phyloP scores from a whole-genome alignment of 64 coral and sea anemone genomes.

The Platygyra sinensis region DNA sequence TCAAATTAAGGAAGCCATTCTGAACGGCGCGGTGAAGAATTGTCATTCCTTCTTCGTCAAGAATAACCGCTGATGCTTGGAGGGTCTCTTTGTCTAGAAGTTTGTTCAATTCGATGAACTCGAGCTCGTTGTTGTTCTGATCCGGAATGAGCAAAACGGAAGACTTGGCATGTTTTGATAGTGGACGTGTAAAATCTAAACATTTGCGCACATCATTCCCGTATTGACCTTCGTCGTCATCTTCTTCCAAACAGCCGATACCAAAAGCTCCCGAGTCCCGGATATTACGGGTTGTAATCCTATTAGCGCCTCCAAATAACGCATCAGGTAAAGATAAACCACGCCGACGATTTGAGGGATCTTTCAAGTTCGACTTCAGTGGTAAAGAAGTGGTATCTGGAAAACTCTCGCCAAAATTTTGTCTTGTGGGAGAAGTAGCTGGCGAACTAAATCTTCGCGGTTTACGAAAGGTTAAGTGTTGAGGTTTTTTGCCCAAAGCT shows the following conservation, averaged over 20 bases:
- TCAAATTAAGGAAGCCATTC: slow-evolving; percentile 27
- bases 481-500: not conserved
- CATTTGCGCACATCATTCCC: slow-evolving; percentile 25
- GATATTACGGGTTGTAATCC: slow-evolving; percentile 27
- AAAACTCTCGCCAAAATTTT: slow-evolving; percentile 12
- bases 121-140: slow-evolving; percentile 10
- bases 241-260: slow-evolving; percentile 33
- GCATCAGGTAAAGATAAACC: slow-evolving; percentile 23
- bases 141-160: slow-evolving; percentile 31
- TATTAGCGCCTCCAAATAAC: slow-evolving; percentile 4
- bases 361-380: not conserved
- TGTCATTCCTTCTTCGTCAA: slow-evolving; percentile 44
- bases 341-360: not conserved
- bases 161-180: slow-evolving; percentile 32
- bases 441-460: slow-evolving; percentile 9
- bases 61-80: slow-evolving; percentile 10
- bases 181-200: slow-evolving; percentile 29
- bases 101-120: slow-evolving; percentile 43
- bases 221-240: slow-evolving; percentile 21
- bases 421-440: not conserved
- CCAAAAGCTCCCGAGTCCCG: slow-evolving; percentile 4
- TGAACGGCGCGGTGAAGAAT: slow-evolving; percentile 57
- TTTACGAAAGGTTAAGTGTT: slow-evolving; percentile 23
- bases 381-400: not conserved
- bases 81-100: slow-evolving; percentile 37